Conservation (phyloP, 2,888 invertebrate genomes). For the Ophion obscuratus region DNA sequence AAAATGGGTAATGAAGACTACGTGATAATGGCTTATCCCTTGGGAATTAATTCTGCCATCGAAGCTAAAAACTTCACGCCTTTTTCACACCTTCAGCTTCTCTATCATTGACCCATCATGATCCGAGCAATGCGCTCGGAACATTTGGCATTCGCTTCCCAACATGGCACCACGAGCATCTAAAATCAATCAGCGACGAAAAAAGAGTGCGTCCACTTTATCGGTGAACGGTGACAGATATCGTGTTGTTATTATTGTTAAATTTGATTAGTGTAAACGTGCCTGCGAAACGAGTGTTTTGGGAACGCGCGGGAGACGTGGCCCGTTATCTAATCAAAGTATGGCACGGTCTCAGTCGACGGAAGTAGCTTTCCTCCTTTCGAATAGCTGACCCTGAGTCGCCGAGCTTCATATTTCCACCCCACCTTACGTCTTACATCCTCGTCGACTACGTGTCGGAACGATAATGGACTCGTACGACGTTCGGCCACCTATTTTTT, state of each 20-base stretch:
- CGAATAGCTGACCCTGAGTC: constrained; percentile 68
- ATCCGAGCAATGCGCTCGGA: background rate
- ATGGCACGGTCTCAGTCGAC: constrained; percentile 75
- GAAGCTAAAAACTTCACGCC: too few species aligned
- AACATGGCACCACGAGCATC: background rate
- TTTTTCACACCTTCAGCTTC: too few species aligned
- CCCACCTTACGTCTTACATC: constrained; percentile 52
- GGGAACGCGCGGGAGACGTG: constrained; percentile 48
- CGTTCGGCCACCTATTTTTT: background rate
- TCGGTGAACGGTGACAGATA: background rate
- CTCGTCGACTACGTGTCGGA: constrained; percentile 31
- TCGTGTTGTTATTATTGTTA: constrained; percentile 30
- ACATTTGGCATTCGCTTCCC: too few species aligned
- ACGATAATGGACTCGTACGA: constrained; percentile 6
- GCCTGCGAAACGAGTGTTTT: constrained; percentile 57
- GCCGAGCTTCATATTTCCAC: constrained; percentile 44
- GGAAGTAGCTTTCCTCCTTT: constrained; percentile 78
- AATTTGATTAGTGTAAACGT: constrained; percentile 36
- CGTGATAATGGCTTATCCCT: too few species aligned
- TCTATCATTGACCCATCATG: background rate
- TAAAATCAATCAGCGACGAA: background rate
- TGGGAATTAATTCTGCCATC: too few species aligned
- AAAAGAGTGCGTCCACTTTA: background rate
- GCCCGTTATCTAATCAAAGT: constrained; percentile 70
- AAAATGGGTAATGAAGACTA: too few species aligned